Percentiles rank a stretch among this genome's conserved stretches.
These are phyloP conservation scores for Lophius americanus DNA, from an alignment of 2,797 vertebrate genomes.

Conservation along the genomic window DNA sequence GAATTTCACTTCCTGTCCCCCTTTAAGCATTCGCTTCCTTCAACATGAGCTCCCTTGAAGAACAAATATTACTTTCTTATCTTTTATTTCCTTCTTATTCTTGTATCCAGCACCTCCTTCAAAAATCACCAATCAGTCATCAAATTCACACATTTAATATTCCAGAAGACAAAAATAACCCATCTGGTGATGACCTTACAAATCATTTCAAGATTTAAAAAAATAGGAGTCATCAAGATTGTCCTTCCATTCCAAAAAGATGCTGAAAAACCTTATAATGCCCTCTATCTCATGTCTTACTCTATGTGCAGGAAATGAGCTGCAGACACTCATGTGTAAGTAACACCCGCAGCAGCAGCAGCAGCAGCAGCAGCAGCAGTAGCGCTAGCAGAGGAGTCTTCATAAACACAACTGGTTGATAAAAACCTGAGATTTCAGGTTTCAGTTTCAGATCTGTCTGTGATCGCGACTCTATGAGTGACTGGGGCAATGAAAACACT, in stretches of 20 bases:
- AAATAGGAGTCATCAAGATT: constrained; percentile 53
- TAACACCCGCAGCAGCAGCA: constrained; percentile 86
- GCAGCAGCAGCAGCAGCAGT: constrained; percentile 54
- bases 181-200: constrained; percentile 24
- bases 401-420: constrained; percentile 44
- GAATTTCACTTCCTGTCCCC: constrained; percentile 5
- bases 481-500: constrained; percentile 46
- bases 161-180: constrained; percentile 20
- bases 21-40: constrained; percentile 20
- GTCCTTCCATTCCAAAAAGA: constrained; percentile 60
- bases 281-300: constrained; percentile 52
- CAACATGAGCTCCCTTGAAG: constrained; percentile 55
- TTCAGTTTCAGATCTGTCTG: constrained; percentile 22
- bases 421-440: constrained; percentile 42
- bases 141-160: not conserved
- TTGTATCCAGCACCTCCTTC: not conserved
- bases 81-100: constrained; percentile 13
- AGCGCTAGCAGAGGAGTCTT: constrained; percentile 17
- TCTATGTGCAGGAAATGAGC: constrained; percentile 64
- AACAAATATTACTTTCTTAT: constrained; percentile 29
- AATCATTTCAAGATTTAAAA: constrained; percentile 8
- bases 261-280: constrained; percentile 52
- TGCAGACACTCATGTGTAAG: constrained; percentile 80
- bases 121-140: not conserved
- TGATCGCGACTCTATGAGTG: constrained; percentile 15